Conservation (phyloP, 2,797 vertebrate species). For the Bradypodion pumilum region DNA sequence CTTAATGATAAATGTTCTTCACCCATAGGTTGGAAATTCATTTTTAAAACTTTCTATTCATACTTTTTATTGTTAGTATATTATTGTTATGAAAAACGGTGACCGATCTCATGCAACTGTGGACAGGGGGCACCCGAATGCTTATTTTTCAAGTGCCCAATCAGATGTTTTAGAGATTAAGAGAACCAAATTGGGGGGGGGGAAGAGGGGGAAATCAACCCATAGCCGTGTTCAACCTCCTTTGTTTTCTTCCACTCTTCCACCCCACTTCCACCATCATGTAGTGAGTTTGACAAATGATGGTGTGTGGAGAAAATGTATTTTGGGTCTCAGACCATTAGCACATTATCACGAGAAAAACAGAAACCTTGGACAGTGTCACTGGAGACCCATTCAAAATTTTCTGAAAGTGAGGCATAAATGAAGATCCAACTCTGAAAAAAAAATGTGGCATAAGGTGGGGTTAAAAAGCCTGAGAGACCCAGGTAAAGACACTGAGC, state of each 20-base stretch:
- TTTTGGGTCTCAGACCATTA: constrained; percentile 76
- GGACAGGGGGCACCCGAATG: background rate
- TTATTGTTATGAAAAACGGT: background rate
- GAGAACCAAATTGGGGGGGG: constrained; percentile 46
- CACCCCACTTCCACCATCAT: constrained; percentile 55
- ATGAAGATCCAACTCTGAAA: constrained; percentile 63
- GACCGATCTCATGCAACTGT: background rate
- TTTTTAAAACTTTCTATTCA: background rate
- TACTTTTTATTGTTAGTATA: background rate
- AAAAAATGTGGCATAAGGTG: constrained; percentile 48
- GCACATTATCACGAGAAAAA: constrained; percentile 81
- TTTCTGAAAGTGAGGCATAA: constrained; percentile 75
- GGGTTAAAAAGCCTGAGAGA: constrained; percentile 61
- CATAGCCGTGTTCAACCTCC: constrained; percentile 56
- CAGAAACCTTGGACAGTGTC: constrained; percentile 65
- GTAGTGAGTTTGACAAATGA: constrained; percentile 81
- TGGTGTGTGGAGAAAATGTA: constrained; percentile 71
- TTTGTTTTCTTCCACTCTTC: background rate
- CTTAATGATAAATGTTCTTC: constrained; percentile 7
- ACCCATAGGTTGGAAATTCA: constrained; percentile 17
- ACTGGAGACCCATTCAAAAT: constrained; percentile 71
- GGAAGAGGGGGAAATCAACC: constrained; percentile 61
- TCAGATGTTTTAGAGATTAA: constrained; percentile 82
- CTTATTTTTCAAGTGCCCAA: constrained; percentile 56
- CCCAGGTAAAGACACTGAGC: constrained; percentile 71